Percentiles rank a stretch among this genome's conserved stretches.
phyloP scores from a whole-genome alignment of 2,888 invertebrate genomes.

The Drosophila putrida region DNA sequence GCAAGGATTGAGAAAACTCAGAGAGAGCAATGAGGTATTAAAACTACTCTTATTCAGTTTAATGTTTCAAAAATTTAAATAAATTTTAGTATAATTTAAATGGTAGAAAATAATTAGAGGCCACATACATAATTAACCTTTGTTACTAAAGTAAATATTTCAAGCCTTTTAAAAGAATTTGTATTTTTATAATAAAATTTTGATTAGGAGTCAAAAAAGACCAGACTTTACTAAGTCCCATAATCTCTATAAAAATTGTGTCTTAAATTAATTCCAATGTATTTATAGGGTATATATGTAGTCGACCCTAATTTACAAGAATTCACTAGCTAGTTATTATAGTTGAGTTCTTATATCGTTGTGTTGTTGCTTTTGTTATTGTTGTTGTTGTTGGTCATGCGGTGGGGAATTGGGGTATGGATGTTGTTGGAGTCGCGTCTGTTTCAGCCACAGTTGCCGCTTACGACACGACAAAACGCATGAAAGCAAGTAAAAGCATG shows the following conservation, averaged over 20 bases:
- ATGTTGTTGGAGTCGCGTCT: conserved; percentile 38
- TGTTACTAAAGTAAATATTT: too few relatives aligned
- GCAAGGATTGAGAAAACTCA: too few relatives aligned
- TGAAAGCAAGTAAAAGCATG: conserved; percentile 40
- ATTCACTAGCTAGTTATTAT: conserved; percentile 45
- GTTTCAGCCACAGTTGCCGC: conserved; percentile 56
- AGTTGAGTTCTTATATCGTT: conserved; percentile 41
- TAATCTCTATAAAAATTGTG: not conserved
- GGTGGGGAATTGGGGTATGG: not conserved
- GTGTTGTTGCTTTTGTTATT: not conserved
- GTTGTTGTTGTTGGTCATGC: conserved; percentile 6
- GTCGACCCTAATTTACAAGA: not conserved
- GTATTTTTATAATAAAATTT: too few relatives aligned
- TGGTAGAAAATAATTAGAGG: too few relatives aligned
- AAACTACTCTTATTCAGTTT: too few relatives aligned
- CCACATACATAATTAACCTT: too few relatives aligned
- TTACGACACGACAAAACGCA: conserved; percentile 54
- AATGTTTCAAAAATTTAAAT: too few relatives aligned
- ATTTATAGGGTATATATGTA: not conserved
- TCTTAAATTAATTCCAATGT: not conserved
- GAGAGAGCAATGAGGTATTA: too few relatives aligned
- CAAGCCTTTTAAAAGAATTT: too few relatives aligned
- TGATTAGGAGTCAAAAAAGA: too few relatives aligned
- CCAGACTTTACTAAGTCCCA: too few relatives aligned
- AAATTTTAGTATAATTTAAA: too few relatives aligned